These are phyloP conservation scores for Elachura formosa DNA, from an alignment of 2,113 vertebrate genomes.

Conservation along the genomic window DNA sequence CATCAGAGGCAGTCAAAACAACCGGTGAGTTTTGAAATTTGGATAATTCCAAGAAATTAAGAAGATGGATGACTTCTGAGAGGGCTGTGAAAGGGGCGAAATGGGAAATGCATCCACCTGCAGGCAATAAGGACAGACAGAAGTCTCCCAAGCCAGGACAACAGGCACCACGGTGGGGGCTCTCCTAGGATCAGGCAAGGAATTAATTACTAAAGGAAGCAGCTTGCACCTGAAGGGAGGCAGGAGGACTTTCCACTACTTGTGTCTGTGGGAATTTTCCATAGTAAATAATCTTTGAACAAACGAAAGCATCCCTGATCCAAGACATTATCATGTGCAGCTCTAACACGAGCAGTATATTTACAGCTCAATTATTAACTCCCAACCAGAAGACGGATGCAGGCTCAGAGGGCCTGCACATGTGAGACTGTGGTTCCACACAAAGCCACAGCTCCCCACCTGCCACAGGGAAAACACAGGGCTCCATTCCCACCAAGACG, in stretches of 20 bases:
- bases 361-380: not conserved
- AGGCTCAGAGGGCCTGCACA: fast-evolving
- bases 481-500: not conserved
- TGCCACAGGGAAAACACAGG: not conserved
- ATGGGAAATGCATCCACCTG: not conserved
- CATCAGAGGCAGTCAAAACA: not conserved
- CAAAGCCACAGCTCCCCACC: not conserved
- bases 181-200: not conserved
- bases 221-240: not conserved
- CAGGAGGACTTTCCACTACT: not conserved
- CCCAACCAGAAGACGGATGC: no score
- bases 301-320: not conserved
- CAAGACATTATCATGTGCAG: not conserved
- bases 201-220: not conserved
- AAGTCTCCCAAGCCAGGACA: not conserved
- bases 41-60: not conserved
- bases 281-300: not conserved
- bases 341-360: not conserved
- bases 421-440: fast-evolving
- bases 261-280: not conserved
- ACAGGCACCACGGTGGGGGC: fast-evolving
- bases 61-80: not conserved
- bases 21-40: not conserved
- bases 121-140: not conserved
- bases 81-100: not conserved